Conservation (phyloP, 2,797 vertebrate species). For the Gadopsis bispinosus region DNA sequence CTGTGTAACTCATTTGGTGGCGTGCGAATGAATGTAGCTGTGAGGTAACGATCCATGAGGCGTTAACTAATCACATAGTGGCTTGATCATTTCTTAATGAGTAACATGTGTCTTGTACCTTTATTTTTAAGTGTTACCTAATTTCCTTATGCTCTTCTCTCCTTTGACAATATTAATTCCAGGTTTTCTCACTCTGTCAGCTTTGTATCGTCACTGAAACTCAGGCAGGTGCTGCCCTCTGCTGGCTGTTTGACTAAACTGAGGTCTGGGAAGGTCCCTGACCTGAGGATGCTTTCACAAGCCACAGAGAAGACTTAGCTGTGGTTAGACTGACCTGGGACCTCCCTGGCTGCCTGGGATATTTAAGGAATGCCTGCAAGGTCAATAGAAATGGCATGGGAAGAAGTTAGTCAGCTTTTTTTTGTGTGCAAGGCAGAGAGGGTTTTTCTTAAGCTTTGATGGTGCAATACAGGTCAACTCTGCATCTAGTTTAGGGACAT, state of each 20-base stretch:
- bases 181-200: not conserved
- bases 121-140: not conserved
- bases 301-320: slow-evolving; percentile 8
- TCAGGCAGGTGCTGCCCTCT: slow-evolving; percentile 41
- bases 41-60: not conserved
- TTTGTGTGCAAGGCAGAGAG: not conserved
- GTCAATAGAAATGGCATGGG: slow-evolving; percentile 24
- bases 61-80: not conserved
- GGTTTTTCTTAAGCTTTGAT: not conserved
- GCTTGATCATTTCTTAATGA: not conserved
- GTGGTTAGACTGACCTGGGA: slow-evolving; percentile 37
- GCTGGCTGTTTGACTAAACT: slow-evolving; percentile 19
- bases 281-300: slow-evolving; percentile 11
- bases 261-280: not conserved
- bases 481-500: not conserved
- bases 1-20: not conserved
- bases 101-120: not conserved
- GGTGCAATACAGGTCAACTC: not conserved
- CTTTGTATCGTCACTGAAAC: not conserved
- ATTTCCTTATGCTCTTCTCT: not conserved
- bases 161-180: too few relatives aligned
- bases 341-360: slow-evolving; percentile 3
- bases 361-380: slow-evolving; percentile 34
- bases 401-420: slow-evolving; percentile 13
- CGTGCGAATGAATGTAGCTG: not conserved